These are phyloP conservation scores for Tachysurus fulvidraco DNA, from an alignment of 2,113 vertebrate genomes.

Conservation along the genomic window DNA sequence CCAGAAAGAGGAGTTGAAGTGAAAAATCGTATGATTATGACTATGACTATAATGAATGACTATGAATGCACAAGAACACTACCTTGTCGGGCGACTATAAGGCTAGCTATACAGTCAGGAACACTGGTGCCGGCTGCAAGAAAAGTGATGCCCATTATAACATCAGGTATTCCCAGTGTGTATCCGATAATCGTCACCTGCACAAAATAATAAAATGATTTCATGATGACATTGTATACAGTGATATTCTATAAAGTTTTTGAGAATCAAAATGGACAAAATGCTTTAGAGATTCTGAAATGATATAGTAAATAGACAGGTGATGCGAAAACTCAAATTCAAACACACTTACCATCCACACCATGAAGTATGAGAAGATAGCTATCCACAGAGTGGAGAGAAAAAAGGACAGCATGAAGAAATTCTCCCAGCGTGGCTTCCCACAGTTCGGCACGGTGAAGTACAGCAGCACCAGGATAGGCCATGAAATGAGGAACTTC, in stretches of 20 bases:
- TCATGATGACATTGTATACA: background rate
- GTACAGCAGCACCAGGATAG: constrained; percentile 79
- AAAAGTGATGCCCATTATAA: constrained; percentile 93
- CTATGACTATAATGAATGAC: background rate
- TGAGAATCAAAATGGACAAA: no score
- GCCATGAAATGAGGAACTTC: constrained; percentile 85
- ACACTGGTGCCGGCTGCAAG: constrained; percentile 88
- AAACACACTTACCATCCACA: constrained; percentile 84
- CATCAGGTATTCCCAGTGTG: constrained; percentile 86
- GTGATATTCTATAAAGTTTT: background rate
- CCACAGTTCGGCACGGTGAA: constrained; percentile 83
- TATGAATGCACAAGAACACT: background rate
- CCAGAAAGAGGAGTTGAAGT: background rate
- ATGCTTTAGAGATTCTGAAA: background rate
- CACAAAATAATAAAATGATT: constrained; percentile 26
- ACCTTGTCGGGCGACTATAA: constrained; percentile 91
- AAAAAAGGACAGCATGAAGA: constrained; percentile 83
- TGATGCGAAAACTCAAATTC: background rate
- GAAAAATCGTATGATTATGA: background rate
- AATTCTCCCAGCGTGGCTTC: constrained; percentile 84
- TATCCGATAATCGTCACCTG: constrained; percentile 89
- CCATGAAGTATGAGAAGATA: constrained; percentile 88
- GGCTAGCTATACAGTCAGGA: constrained; percentile 89
- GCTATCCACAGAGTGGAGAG: constrained; percentile 87
- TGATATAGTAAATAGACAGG: background rate